Evolutionary conservation across 2,888 invertebrate species (phyloP).

Genomic region (Seira sanloemensis): DNA sequence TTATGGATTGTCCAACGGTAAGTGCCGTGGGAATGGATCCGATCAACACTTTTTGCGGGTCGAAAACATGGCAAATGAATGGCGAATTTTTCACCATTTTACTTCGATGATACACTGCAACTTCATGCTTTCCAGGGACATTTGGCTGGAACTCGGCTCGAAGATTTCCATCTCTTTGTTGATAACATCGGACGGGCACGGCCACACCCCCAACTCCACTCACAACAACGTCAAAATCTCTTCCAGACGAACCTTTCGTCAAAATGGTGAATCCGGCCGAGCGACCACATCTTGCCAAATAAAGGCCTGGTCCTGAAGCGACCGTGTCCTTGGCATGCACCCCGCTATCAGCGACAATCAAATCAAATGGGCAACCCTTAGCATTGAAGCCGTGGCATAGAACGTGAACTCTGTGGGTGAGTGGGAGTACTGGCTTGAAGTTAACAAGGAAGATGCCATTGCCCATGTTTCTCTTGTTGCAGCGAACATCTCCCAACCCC

Average conservation of each 20-base stretch:
- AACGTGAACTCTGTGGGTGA: constrained; percentile 90
- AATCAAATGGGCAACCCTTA: constrained; percentile 75
- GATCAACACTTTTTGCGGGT: constrained; percentile 88
- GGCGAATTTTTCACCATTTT: constrained; percentile 95
- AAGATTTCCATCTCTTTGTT: constrained; percentile 95
- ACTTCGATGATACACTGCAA: constrained; percentile 93
- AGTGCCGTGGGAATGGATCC: constrained; percentile 81
- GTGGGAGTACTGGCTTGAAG: constrained; percentile 91
- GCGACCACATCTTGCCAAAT: constrained; percentile 69
- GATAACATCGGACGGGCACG: constrained; percentile 93
- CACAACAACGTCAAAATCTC: constrained; percentile 94
- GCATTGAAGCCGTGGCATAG: constrained; percentile 90
- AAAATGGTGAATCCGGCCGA: constrained; percentile 73
- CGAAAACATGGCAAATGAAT: constrained; percentile 94
- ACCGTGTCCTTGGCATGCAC: constrained; percentile 71
- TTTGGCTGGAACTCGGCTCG: constrained; percentile 88
- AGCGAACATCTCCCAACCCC: constrained; percentile 88
- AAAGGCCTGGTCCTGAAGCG: constrained; percentile 71
- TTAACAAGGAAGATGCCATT: constrained; percentile 88
- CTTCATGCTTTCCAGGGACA: constrained; percentile 77
- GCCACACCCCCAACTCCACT: constrained; percentile 86
- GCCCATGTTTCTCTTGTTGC: constrained; percentile 84
- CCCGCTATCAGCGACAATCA: constrained; percentile 71
- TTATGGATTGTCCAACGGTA: constrained; percentile 88
- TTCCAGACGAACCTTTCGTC: constrained; percentile 76